Evolutionary conservation across 2,888 invertebrate species (phyloP).

Genomic region (Electrophaes corylata): DNA sequence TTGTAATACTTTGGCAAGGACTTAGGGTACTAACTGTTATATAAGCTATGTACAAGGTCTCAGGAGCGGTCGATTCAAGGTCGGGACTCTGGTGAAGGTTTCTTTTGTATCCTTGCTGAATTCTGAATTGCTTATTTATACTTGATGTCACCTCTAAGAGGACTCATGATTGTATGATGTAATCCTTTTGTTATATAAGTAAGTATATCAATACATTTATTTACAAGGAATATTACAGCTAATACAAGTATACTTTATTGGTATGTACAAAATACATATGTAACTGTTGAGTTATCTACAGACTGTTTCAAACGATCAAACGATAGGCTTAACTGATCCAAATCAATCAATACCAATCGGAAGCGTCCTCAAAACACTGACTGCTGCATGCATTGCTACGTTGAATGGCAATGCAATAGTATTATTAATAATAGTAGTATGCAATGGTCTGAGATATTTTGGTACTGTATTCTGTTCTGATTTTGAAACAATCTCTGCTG

Average conservation of each 20-base stretch:
- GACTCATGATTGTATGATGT: background rate
- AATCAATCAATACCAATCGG: no score
- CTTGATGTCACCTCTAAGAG: background rate
- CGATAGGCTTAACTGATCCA: no score
- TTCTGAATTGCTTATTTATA: slow-evolving; percentile 16
- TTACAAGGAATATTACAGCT: no score
- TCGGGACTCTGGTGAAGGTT: slow-evolving; percentile 50
- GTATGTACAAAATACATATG: no score
- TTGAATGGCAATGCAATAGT: no score
- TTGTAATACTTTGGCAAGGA: slow-evolving; percentile 9
- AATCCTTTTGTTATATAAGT: background rate
- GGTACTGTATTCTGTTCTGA: background rate
- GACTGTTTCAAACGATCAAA: no score
- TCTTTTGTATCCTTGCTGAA: slow-evolving; percentile 38
- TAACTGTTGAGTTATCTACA: no score
- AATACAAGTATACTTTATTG: no score
- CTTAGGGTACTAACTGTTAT: slow-evolving; percentile 3
- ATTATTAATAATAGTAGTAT: no score
- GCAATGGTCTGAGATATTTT: background rate
- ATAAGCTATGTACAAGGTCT: slow-evolving; percentile 40
- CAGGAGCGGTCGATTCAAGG: slow-evolving; percentile 53
- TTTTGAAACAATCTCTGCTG: background rate
- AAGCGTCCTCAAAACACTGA: no score
- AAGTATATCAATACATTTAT: no score
- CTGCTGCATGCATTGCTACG: no score